Evolutionary conservation across 2,888 invertebrate species (phyloP).

Genomic region (Phragmatobia fuliginosa): DNA sequence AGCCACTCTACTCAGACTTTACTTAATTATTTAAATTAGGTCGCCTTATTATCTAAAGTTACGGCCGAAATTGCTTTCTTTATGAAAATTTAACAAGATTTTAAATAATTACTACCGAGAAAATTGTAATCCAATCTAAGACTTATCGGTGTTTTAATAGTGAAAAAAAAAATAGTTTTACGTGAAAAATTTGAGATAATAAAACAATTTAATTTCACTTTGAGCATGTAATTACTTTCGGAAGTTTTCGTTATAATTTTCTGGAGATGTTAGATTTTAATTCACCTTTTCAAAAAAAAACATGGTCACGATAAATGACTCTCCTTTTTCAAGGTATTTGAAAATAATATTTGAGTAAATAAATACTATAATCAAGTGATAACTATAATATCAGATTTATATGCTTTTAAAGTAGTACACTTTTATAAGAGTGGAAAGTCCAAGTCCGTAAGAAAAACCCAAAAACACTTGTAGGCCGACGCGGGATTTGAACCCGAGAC

Average conservation of each 20-base stretch:
- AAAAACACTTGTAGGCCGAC: too few species aligned
- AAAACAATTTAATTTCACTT: slow-evolving; percentile 7
- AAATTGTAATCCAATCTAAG: slow-evolving; percentile 19
- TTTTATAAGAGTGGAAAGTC: too few species aligned
- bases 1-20: slow-evolving; percentile 4
- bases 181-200: slow-evolving; percentile 6
- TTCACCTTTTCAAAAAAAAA: background rate
- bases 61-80: slow-evolving; percentile 11
- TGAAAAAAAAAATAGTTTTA: slow-evolving; percentile 8
- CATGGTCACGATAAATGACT: background rate
- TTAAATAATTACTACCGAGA: slow-evolving; percentile 9
- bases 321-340: background rate
- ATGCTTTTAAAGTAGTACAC: too few species aligned
- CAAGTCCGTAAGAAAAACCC: too few species aligned
- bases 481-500: too few species aligned
- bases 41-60: slow-evolving; percentile 12
- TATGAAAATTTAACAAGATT: slow-evolving; percentile 15
- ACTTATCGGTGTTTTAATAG: slow-evolving; percentile 11
- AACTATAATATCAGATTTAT: background rate
- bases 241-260: background rate
- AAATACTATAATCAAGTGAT: background rate
- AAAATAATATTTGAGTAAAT: background rate
- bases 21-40: slow-evolving; percentile 6
- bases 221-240: background rate
- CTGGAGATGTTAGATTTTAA: background rate